Conservation (phyloP, 1,140 invertebrate species). For the Bombus confusus region DNA sequence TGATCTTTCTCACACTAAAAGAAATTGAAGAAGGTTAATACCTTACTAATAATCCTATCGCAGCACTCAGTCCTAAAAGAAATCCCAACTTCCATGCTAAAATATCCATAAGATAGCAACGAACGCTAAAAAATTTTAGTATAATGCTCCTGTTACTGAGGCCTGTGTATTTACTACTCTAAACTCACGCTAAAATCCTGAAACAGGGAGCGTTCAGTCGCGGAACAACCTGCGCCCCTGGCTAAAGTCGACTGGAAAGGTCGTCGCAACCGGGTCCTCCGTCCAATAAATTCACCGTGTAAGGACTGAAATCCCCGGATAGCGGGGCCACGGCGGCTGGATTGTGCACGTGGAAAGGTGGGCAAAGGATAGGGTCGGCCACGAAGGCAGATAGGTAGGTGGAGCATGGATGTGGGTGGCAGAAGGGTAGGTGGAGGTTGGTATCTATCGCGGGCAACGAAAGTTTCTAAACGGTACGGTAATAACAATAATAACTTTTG, state of each 20-base stretch:
- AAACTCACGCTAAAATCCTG: background rate
- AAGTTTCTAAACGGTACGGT: conserved; percentile 82
- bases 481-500: conserved; percentile 83
- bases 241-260: background rate
- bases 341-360: conserved; percentile 34
- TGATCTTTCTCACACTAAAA: too few relatives aligned
- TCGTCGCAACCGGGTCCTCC: background rate
- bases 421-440: conserved; percentile 44
- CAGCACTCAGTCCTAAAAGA: background rate
- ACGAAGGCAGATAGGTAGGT: conserved; percentile 19
- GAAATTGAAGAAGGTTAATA: too few relatives aligned
- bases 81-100: background rate
- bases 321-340: conserved; percentile 3
- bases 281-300: conserved; percentile 37
- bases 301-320: conserved; percentile 38
- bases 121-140: background rate
- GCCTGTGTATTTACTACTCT: background rate
- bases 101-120: background rate
- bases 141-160: background rate
- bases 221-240: background rate
- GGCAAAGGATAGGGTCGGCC: conserved; percentile 15
- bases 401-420: conserved; percentile 40
- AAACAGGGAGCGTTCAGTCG: background rate
- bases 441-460: conserved; percentile 79
- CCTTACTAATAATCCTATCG: too few relatives aligned